These are phyloP conservation scores for Anodontia alba DNA, from an alignment of 2,888 invertebrate genomes.

Conservation along the genomic window DNA sequence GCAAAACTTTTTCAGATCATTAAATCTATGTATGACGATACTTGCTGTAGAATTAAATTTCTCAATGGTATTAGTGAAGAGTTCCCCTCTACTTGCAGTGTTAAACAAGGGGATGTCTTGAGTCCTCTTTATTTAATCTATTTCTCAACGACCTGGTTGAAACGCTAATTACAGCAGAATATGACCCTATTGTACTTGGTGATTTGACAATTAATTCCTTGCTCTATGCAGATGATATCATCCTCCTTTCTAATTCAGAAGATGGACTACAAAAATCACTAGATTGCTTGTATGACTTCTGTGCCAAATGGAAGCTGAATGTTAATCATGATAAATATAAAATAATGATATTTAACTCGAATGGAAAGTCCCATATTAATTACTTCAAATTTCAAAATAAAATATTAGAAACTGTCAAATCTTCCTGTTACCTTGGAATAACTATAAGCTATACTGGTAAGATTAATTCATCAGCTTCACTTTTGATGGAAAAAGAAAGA, in stretches of 20 bases:
- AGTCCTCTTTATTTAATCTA: slow-evolving; percentile 23
- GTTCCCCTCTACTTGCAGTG: not conserved
- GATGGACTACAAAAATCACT: slow-evolving; percentile 27
- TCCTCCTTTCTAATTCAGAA: slow-evolving; percentile 22
- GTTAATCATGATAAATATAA: not conserved
- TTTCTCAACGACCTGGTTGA: slow-evolving; percentile 25
- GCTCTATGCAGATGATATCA: slow-evolving; percentile 30
- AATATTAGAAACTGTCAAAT: too few species aligned
- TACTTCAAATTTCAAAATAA: too few species aligned
- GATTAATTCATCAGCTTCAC: too few species aligned
- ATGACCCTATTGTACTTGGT: slow-evolving; percentile 7
- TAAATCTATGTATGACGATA: slow-evolving; percentile 27
- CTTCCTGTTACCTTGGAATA: too few species aligned
- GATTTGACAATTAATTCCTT: not conserved
- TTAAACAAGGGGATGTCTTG: slow-evolving; percentile 20
- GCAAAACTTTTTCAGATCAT: slow-evolving; percentile 27
- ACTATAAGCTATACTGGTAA: too few species aligned
- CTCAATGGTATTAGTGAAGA: slow-evolving; percentile 4
- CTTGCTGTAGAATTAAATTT: slow-evolving; percentile 28
- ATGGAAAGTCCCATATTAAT: not conserved
- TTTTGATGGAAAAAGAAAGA: too few species aligned
- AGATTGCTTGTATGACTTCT: not conserved
- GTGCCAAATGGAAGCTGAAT: not conserved
- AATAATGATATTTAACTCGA: not conserved
- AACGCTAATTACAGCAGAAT: not conserved